Evolutionary conservation across 1,140 invertebrate genomes (phyloP).

Genomic region (Diorhabda sublineata): DNA sequence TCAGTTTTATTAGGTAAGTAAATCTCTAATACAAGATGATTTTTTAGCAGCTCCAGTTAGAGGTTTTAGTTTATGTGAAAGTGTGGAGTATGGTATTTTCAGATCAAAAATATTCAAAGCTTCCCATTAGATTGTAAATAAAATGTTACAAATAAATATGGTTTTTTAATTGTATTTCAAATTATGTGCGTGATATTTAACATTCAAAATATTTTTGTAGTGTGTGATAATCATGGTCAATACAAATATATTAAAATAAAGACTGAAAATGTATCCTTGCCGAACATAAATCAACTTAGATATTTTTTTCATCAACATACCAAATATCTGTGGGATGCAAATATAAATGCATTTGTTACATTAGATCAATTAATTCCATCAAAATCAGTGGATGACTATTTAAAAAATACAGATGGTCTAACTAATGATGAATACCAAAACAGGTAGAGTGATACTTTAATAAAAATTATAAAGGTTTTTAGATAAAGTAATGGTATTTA

Average conservation of each 20-base stretch:
- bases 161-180: slow-evolving; percentile 9
- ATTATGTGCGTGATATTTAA: neutral
- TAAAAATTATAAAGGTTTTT: slow-evolving; percentile 8
- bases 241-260: slow-evolving; percentile 47
- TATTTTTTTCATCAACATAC: slow-evolving; percentile 54
- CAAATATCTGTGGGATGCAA: slow-evolving; percentile 52
- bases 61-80: too few species aligned
- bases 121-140: neutral
- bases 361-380: slow-evolving; percentile 52
- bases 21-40: neutral
- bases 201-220: slow-evolving; percentile 34
- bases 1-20: slow-evolving; percentile 51
- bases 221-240: slow-evolving; percentile 49
- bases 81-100: too few species aligned
- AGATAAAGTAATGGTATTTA: too few species aligned
- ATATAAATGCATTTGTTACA: slow-evolving; percentile 49
- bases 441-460: slow-evolving; percentile 29
- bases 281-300: slow-evolving; percentile 43
- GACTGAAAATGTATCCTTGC: slow-evolving; percentile 49
- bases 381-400: slow-evolving; percentile 49
- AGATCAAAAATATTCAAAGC: neutral
- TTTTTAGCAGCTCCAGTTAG: neutral
- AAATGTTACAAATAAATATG: neutral
- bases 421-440: slow-evolving; percentile 49
- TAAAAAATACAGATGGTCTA: slow-evolving; percentile 52